Evolutionary conservation across 2,797 vertebrate genomes (phyloP).

Genomic region (Brotula barbata): DNA sequence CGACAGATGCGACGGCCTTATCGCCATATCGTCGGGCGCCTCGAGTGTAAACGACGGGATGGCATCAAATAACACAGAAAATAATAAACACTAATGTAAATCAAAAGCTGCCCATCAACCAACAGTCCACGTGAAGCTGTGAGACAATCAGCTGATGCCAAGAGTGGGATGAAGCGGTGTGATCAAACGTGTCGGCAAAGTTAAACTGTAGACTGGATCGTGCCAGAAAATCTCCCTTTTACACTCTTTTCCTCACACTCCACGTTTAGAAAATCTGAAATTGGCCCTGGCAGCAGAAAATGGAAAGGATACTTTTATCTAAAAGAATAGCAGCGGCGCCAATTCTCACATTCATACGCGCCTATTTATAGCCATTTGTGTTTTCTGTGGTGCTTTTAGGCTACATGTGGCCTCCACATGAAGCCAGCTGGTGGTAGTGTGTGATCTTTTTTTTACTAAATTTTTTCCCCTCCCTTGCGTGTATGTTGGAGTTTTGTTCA

Average conservation of each 20-base stretch:
- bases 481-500: constrained; percentile 31
- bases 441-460: constrained; percentile 10
- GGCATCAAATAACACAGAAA: constrained; percentile 64
- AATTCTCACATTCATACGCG: constrained; percentile 17
- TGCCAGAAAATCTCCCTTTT: constrained; percentile 16
- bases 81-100: constrained; percentile 60
- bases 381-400: constrained; percentile 12
- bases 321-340: constrained; percentile 3
- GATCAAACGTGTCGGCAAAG: constrained; percentile 24
- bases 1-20: constrained; percentile 72
- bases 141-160: constrained; percentile 74
- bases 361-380: constrained; percentile 19
- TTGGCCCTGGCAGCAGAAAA: constrained; percentile 30
- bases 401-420: constrained; percentile 19
- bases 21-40: constrained; percentile 57
- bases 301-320: constrained; percentile 23
- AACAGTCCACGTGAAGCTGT: constrained; percentile 68
- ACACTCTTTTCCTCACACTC: constrained; percentile 36
- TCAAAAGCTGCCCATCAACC: constrained; percentile 58
- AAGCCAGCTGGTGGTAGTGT: constrained; percentile 23
- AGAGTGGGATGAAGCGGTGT: constrained; percentile 25
- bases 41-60: constrained; percentile 62
- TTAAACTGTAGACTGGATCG: constrained; percentile 39
- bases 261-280: constrained; percentile 52
- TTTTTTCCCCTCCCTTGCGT: constrained; percentile 1